These are phyloP conservation scores for Amphimedon queenslandica DNA, from an alignment of 37 sponge, comb jelly and placozoan species.

Conservation along the genomic window DNA sequence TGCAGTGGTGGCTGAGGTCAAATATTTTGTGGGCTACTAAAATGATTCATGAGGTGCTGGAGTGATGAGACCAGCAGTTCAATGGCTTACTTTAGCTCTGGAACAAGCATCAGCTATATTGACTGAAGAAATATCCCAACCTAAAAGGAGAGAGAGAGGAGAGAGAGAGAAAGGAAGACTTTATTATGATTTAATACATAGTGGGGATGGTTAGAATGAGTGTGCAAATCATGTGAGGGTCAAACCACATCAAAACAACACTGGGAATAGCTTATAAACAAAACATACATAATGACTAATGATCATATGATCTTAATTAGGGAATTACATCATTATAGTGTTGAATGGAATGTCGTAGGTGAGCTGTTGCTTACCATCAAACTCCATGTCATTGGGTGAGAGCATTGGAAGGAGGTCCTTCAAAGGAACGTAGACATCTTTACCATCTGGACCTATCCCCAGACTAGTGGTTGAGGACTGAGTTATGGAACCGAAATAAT, in stretches of 20 bases:
- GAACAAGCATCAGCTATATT: constrained; percentile 77
- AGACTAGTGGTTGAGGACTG: constrained; percentile 83
- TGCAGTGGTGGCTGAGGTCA: no score
- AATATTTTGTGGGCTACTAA: no score
- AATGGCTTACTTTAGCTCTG: constrained; percentile 43
- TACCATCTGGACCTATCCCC: constrained; percentile 64
- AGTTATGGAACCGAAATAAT: constrained; percentile 82
- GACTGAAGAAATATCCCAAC: constrained; percentile 76
- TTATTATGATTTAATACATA: no score
- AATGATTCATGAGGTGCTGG: no score
- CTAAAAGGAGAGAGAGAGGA: constrained; percentile 16
- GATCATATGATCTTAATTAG: not conserved
- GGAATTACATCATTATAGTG: not conserved
- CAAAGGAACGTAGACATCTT: constrained; percentile 76
- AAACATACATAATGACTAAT: not conserved
- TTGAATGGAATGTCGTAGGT: not conserved
- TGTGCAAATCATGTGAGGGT: no score
- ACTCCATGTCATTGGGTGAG: constrained; percentile 80
- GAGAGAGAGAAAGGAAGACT: no score
- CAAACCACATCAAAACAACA: not conserved
- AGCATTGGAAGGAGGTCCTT: constrained; percentile 85
- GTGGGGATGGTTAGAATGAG: no score
- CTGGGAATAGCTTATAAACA: not conserved
- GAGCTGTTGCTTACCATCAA: constrained; percentile 64
- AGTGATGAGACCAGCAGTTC: no score